Evolutionary conservation across 2,797 vertebrate genomes (phyloP), one percentile per base, ranked within the genome.

Genomic region (Sebastes aleutianus): DNA sequence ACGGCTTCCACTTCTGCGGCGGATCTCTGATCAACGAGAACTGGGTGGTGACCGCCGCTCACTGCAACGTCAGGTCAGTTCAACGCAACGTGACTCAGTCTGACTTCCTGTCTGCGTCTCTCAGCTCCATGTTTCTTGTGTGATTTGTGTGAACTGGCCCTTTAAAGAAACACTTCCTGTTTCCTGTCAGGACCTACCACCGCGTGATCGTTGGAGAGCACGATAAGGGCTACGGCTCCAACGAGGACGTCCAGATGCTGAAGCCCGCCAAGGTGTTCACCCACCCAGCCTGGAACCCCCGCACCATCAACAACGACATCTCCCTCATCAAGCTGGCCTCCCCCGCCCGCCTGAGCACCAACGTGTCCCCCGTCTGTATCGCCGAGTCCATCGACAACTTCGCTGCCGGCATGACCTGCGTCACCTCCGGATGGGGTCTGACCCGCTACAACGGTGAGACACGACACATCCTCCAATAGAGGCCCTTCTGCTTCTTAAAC

Each of bases 31-130:
- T 97, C 91, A 96, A 88, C 0, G 91, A 95, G 79, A 68, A 92
- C 85, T 97, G 96, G 96, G 95, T 96, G 32, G 94, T 97, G 66
- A 97, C 96, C 0, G 96, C 96, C 7, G 92, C 94, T 57, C 92
- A 94, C 89, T 94, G 92, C 56, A 82, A 87, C 31, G 89, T 92
- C 76, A 91, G 69, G 92, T 93, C n/a, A 83, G 85, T 69, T 16
- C 8, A n/a, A 8, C 56, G 5, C 43, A 16, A 7, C 16, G 0
- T 3, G 6, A 47, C 43, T 47, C 24, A 3, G 18, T 54, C 43
- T 11, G 13, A 26, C 64, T 66, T 66, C 63, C 63, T 66, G 64
- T 64, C 20, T 24, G 54, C 14, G 13, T 14, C 43, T 47, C 36
- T 39, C 36, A 39, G 36, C 36, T 39, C 36, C 36, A 39, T 22